Evolutionary conservation across 2,888 invertebrate species (phyloP).

Genomic region (Coremacera marginata): DNA sequence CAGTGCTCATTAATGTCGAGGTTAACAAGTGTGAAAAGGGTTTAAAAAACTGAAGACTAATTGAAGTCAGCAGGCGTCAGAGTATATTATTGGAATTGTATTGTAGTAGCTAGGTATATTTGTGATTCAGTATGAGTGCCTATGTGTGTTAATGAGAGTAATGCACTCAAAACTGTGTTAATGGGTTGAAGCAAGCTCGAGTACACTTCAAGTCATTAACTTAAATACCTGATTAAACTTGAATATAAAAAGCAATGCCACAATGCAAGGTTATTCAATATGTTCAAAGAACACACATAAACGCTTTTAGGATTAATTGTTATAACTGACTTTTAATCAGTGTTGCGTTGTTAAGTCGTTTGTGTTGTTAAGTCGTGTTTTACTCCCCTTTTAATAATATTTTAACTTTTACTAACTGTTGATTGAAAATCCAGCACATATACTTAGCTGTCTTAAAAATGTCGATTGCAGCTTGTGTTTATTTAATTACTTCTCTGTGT

Average conservation of each 20-base stretch:
- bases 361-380: background rate
- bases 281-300: background rate
- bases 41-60: background rate
- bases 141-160: background rate
- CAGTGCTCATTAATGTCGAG: conserved; percentile 10
- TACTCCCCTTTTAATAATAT: background rate
- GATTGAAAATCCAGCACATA: conserved; percentile 20
- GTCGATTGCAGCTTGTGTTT: conserved; percentile 18
- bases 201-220: too few relatives aligned
- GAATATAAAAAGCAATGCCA: too few relatives aligned
- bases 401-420: background rate
- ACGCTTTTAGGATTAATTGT: background rate
- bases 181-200: background rate
- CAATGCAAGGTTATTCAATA: too few relatives aligned
- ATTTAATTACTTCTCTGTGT: conserved; percentile 6
- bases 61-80: background rate
- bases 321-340: background rate
- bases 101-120: background rate
- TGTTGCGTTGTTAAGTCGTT: background rate
- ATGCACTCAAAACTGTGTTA: background rate
- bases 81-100: background rate
- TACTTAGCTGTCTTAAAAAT: conserved; percentile 12
- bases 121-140: background rate
- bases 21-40: conserved; percentile 19
- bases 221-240: too few relatives aligned